These are phyloP conservation scores for Notarius quadriscutis DNA, from an alignment of 2,113 vertebrate genomes.

Conservation along the genomic window DNA sequence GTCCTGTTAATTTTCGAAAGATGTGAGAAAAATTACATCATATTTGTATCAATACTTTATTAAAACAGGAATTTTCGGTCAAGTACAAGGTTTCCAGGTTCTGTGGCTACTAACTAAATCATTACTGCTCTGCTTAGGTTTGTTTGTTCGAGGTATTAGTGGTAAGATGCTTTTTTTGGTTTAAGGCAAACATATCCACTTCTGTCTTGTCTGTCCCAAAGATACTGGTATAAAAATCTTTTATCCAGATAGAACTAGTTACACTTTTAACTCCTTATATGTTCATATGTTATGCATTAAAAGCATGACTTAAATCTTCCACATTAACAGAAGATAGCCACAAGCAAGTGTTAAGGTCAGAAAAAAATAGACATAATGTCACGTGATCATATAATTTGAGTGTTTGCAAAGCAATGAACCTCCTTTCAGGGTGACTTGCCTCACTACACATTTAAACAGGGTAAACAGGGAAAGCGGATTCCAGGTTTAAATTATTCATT, in stretches of 20 bases:
- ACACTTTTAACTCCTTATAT: not conserved
- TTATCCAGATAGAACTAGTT: not conserved
- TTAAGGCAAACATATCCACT: not conserved
- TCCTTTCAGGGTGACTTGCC: conserved; percentile 22
- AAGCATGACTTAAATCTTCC: not conserved
- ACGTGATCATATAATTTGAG: not conserved
- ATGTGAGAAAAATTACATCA: not conserved
- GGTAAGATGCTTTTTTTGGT: not conserved
- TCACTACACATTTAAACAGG: conserved; percentile 31
- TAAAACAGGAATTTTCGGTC: not conserved
- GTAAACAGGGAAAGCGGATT: conserved; percentile 41
- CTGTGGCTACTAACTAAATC: not conserved
- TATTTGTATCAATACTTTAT: not conserved
- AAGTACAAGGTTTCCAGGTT: not conserved
- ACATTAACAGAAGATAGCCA: not conserved
- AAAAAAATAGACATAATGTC: not conserved
- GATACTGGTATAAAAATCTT: not conserved
- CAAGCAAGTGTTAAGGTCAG: not conserved
- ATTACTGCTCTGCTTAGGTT: not conserved
- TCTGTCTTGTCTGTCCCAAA: not conserved
- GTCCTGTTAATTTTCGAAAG: not conserved
- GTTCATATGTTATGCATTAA: not conserved
- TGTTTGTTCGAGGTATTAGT: not conserved
- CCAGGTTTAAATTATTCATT: conserved; percentile 49
- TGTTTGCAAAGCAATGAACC: not conserved